Evolutionary conservation across 2,113 vertebrate genomes (phyloP), one percentile per base, ranked within the genome.

Genomic region (Barnardius zonarius): DNA sequence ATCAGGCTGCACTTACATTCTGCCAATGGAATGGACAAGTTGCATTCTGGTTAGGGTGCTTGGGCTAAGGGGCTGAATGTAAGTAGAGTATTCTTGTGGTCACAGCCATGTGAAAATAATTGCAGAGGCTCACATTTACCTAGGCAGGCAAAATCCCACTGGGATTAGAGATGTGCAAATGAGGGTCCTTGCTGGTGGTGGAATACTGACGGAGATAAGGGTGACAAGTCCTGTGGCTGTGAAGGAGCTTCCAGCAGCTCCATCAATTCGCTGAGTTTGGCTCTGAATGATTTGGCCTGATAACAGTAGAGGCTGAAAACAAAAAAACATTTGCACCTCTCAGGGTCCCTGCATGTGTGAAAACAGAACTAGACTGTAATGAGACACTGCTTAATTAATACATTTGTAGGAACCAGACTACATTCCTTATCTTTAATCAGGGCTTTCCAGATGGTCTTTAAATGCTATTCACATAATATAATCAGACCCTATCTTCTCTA

Each of bases 1-100:
- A 95, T 97, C 96, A 88, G 77, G 72, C 88, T 90, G 91, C 93
- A 75, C 87, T 94, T 96, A 62, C 75, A 24, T 90, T 98, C 87
- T 94, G 88, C 86, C 90, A 78, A 61, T 86, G 88, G 85, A 93
- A 81, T 82, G 57, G 57, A 59, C 76, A 48, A 88, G 79, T 85
- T 92, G 33, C 49, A 10, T 91, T 93, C 79, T 84, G 76, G 31
- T 52, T 35, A 33, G 75, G 72, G 11, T 81, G 62, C 39, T 37
- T 75, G 86, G 51, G 31, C 76, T 55, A 10, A 66, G 55, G 57
- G 57, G 59, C 8, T 59, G 57, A 22, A 59, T 35, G 13, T 68
- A 39, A 81, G 59, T 14, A 51, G 73, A 88, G 39, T 92, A 37
- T 91, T 92, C 59, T 46, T 44, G 70, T 13, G 25, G 80, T 55